phyloP scores from a whole-genome alignment of 2,888 invertebrate genomes.

The Altica lythri region DNA sequence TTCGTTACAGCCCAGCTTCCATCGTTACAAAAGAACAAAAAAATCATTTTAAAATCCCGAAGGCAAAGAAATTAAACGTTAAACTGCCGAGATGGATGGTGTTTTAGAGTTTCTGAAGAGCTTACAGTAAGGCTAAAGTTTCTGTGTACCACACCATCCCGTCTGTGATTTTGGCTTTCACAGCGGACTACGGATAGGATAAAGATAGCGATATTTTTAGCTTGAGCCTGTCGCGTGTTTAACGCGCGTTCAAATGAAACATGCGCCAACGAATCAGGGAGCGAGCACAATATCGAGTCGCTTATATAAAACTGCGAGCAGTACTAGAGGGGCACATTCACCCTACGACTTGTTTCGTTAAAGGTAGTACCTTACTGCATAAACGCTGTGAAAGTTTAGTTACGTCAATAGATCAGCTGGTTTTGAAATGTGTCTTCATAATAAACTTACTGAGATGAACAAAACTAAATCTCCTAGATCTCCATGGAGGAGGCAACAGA shows the following conservation, averaged over 20 bases:
- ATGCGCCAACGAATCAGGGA: slow-evolving; percentile 43
- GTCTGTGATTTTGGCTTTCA: neutral
- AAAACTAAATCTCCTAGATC: slow-evolving; percentile 58
- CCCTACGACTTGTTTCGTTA: slow-evolving; percentile 6
- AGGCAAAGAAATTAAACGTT: slow-evolving; percentile 1
- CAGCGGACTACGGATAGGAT: slow-evolving; percentile 25
- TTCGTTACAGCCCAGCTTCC: slow-evolving; percentile 43
- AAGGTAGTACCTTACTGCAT: slow-evolving; percentile 2
- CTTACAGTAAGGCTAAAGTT: slow-evolving; percentile 1
- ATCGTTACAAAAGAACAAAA: slow-evolving; percentile 30
- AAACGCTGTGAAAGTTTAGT: slow-evolving; percentile 1
- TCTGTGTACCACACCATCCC: neutral
- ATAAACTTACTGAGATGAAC: slow-evolving; percentile 55
- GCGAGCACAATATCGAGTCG: too few relatives aligned
- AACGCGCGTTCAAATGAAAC: slow-evolving; percentile 53
- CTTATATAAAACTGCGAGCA: slow-evolving; percentile 23
- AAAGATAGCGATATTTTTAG: slow-evolving; percentile 29
- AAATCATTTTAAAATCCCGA: too few relatives aligned
- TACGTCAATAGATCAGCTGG: slow-evolving; percentile 34
- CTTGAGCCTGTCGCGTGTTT: slow-evolving; percentile 51
- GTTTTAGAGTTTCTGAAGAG: neutral
- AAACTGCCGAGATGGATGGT: neutral
- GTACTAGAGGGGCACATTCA: slow-evolving; percentile 28
- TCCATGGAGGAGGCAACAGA: slow-evolving; percentile 64
- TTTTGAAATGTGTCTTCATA: slow-evolving; percentile 61